Base-by-base conservation (phyloP, 2,888 invertebrate genomes). In the Drosophila meridionalis region DNA sequence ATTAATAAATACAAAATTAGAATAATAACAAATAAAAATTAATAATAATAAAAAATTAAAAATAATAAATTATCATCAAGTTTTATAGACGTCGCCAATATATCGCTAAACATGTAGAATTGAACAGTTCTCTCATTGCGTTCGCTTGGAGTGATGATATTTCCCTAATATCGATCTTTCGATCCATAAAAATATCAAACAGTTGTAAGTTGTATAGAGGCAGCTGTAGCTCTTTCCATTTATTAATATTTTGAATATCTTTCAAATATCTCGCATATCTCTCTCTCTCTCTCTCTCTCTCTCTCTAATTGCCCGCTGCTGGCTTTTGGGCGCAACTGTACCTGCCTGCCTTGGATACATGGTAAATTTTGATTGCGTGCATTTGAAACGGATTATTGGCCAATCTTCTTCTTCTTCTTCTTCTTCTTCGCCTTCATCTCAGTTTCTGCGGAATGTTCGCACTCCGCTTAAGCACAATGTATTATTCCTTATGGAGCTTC, bases 361-460 rank as follows among this genome's bases (percentile, higher is more conserved):
- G 56, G 43, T 28, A 30, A 26, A 30, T n/a, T 12, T 4, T 26
- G 28, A 47, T n/a, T 74, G 53, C 48, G 42, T 52, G 42, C 26
- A 71, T 64, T 28, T 52, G 38, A 45, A 42, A 45, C 26, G 38
- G 79, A 78, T 67, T 63, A 79, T 57, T 53, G 34, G 9, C 14
- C 32, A 50, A 55, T 14, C 36, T 2, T 32, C 48, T 3, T 2
- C 8, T 1, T 4, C 6, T n/a, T n/a, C n/a, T 0, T 2, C 32
- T 9, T n/a, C 26, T 6, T 20, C 42, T 14, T n/a, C 14, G 14
- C 14, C 36, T 38, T 38, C 12, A 2, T 36, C 36, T 38, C 12
- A 26, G 14, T 48, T 30, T 30, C 30, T 30, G 30, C 7, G 6
- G 11, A 60, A 32, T 52, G 57, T 52, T 64, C 56, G 58, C 78